Conservation (phyloP, 2,113 vertebrate genomes). For the Clarias gariepinus region DNA sequence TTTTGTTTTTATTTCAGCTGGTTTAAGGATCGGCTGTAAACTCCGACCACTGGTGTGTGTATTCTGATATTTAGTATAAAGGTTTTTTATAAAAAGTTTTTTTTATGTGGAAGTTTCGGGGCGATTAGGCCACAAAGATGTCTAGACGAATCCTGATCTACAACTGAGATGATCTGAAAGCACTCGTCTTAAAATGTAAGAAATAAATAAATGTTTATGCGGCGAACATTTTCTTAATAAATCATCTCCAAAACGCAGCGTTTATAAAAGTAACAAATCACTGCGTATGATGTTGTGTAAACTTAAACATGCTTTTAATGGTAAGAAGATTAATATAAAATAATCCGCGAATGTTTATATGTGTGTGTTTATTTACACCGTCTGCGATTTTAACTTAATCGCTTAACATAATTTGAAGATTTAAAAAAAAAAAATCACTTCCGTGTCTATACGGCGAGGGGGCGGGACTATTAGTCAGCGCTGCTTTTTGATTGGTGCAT, state of each 20-base stretch:
- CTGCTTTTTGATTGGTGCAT: background rate
- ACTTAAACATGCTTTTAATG: no score
- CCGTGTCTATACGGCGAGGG: background rate
- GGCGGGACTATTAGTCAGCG: background rate
- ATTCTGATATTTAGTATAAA: background rate
- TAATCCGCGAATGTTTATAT: background rate
- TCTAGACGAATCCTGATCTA: no score
- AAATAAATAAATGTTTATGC: no score
- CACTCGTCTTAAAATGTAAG: background rate
- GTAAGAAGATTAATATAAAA: background rate
- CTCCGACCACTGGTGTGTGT: background rate
- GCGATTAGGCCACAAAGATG: background rate
- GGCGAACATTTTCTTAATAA: background rate
- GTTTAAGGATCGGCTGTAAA: background rate
- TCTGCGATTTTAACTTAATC: background rate
- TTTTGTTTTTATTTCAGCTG: background rate
- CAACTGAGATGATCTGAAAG: background rate
- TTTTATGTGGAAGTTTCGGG: background rate
- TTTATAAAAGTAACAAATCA: background rate
- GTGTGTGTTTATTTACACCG: background rate
- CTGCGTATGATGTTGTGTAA: background rate
- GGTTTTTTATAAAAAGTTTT: background rate
- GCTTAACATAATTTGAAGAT: no score
- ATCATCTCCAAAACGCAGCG: background rate
- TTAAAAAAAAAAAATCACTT: background rate